A percentile compares a stretch with the other conserved stretches of the same genome.
Conservation (phyloP, 2,888 invertebrate genomes). For the Mystacides longicornis region DNA sequence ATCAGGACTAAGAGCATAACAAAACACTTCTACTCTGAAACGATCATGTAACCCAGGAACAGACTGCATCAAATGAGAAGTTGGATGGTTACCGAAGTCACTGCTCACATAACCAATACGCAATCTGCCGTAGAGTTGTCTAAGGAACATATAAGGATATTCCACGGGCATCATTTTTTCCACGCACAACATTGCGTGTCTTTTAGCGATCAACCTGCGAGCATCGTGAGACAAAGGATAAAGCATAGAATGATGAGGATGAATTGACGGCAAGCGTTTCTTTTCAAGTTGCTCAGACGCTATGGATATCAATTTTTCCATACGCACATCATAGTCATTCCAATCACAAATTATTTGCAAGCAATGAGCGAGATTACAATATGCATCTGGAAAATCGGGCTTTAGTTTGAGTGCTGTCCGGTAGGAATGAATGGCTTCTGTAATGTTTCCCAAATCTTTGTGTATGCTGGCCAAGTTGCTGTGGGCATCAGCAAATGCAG, state of each 20-base stretch:
- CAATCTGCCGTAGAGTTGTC: conserved; percentile 58
- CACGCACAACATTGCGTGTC: conserved; percentile 92
- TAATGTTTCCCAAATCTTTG: conserved; percentile 96
- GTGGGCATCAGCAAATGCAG: conserved; percentile 97
- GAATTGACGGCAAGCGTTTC: conserved; percentile 92
- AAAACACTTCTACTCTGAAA: conserved; percentile 78
- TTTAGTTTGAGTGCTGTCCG: conserved; percentile 89
- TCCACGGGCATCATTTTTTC: conserved; percentile 69
- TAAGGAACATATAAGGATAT: conserved; percentile 64
- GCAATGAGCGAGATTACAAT: conserved; percentile 97
- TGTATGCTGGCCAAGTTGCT: conserved; percentile 98
- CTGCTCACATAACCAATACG: conserved; percentile 96
- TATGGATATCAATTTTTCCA: conserved; percentile 87
- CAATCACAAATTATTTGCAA: conserved; percentile 98
- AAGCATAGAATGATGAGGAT: conserved; percentile 99
- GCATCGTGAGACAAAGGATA: conserved; percentile 93
- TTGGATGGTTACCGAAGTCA: conserved; percentile 99
- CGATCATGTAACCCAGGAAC: conserved; percentile 90
- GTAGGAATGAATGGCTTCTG: conserved; percentile 94
- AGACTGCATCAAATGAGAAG: conserved; percentile 98
- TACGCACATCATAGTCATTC: conserved; percentile 90
- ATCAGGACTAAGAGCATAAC: conserved; percentile 88
- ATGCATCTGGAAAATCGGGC: conserved; percentile 98
- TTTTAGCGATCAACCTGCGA: conserved; percentile 87
- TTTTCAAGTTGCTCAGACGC: conserved; percentile 92